Base-by-base conservation (phyloP, 2,888 invertebrate genomes). In the Oligia latruncula region DNA sequence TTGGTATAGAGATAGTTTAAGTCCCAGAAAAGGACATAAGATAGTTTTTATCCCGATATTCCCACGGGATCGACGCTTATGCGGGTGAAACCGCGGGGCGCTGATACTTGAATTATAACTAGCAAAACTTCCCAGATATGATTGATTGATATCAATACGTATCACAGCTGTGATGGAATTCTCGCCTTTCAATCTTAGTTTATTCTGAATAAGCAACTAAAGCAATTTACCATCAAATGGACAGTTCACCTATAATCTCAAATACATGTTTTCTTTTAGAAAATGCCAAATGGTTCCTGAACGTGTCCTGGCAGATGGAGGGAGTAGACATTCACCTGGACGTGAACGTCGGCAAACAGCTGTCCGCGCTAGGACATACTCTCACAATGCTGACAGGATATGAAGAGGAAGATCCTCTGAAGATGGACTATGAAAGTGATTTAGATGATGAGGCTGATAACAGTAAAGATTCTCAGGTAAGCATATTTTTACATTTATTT, bases 271-370 rank as follows among this genome's bases (percentile, higher is more conserved):
- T 11, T 9, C 9, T 17, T 64, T 4, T 93, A 97, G 99, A 99
- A 94, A 99, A 99, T 95, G 99, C 99, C 5, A 99, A 99, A 93
- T 99, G 99, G 99, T 98, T 99, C 92, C 97, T 99, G 80, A 99
- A 99, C 95, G 99, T 99, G 1, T 98, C 99, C 86, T 99, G 99
- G 99, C 98, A 99, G 96, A 99, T 99, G 99, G 99, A 99, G 94
- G 99, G 99, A 73, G 99, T 99, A 15, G 99, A 99, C 92, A 99
- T 99, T 87, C 99, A 99, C 94, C 96, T 99, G 78, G 99, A 99
- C 95, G 99, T 99, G 0, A 99, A 98, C 93, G 99, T 99, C 67
- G 99, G 99, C 75, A 99, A 99, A 94, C 99, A 99, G 92, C 97
- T 99, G 49, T 99, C 99, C 0, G 98, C 99, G 0, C 97, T 99